These are phyloP conservation scores for Caenorhabditis afra DNA, from an alignment of 2,888 invertebrate genomes.

Conservation along the genomic window DNA sequence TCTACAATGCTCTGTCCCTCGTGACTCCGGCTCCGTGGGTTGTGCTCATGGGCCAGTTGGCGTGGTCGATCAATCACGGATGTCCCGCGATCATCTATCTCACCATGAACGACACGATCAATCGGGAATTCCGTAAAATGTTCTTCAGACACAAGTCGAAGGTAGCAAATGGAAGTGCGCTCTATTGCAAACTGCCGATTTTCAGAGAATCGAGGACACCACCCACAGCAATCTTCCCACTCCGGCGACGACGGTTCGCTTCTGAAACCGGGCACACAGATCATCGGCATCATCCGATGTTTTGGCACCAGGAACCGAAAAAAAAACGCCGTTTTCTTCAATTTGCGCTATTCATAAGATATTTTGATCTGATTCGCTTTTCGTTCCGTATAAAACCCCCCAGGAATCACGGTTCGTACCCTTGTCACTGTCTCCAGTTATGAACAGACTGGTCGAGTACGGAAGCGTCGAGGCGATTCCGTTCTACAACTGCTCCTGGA, in stretches of 20 bases:
- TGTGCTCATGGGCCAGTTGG: constrained; percentile 22
- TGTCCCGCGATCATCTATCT: constrained; percentile 43
- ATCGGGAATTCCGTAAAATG: background rate
- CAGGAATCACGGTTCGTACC: too few relatives aligned
- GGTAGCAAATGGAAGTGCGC: background rate
- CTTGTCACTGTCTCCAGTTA: too few relatives aligned
- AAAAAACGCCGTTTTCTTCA: too few relatives aligned
- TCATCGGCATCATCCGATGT: too few relatives aligned
- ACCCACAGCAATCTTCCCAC: background rate
- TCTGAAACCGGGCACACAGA: too few relatives aligned
- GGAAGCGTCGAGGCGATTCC: constrained; percentile 44
- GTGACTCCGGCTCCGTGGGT: constrained; percentile 37
- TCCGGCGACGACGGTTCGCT: background rate
- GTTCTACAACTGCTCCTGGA: constrained; percentile 40
- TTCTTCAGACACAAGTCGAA: constrained; percentile 5
- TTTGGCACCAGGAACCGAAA: too few relatives aligned
- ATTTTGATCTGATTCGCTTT: too few relatives aligned
- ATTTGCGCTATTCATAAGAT: too few relatives aligned
- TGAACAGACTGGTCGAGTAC: constrained; percentile 33
- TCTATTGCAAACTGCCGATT: too few relatives aligned
- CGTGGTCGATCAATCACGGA: constrained; percentile 44
- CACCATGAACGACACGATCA: constrained; percentile 43
- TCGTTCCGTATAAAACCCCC: too few relatives aligned
- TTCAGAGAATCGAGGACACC: constrained; percentile 4
- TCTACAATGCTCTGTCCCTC: constrained; percentile 34